Evolutionary conservation across 2,113 vertebrate genomes (phyloP).

Genomic region (Pterocles orientalis): DNA sequence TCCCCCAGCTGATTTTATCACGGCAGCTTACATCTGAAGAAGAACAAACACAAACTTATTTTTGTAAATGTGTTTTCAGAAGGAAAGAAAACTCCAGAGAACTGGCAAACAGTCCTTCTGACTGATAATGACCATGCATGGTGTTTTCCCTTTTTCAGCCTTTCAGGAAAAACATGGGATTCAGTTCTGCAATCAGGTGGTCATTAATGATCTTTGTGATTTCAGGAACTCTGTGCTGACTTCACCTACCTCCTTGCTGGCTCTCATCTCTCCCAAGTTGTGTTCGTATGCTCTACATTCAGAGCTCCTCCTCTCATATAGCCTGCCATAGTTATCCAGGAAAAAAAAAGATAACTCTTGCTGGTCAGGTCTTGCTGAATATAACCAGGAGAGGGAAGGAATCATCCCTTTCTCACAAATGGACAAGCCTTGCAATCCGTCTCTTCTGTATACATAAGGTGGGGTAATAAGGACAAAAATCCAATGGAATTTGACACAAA

Average conservation of each 20-base stretch:
- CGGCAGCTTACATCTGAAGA: slow-evolving; percentile 12
- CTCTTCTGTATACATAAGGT: neutral
- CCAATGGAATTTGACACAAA: neutral
- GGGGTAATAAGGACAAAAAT: neutral
- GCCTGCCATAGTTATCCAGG: neutral
- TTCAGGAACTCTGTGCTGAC: neutral
- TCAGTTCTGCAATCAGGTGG: neutral
- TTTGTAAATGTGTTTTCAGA: neutral
- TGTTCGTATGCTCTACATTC: neutral
- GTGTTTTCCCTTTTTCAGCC: neutral
- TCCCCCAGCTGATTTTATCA: neutral
- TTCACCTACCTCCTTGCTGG: neutral
- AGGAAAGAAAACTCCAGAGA: neutral
- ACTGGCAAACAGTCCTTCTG: neutral
- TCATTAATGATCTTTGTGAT: neutral
- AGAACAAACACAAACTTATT: slow-evolving; percentile 12
- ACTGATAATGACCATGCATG: neutral
- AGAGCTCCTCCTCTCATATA: neutral
- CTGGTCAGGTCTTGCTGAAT: neutral
- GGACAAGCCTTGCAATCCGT: neutral
- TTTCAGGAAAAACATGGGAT: neutral
- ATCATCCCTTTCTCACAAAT: neutral
- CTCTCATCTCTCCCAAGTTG: neutral
- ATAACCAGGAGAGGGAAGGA: neutral
- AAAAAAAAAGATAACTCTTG: neutral